Percentiles rank a stretch among this genome's conserved stretches.
Conservation (phyloP, 2,888 invertebrate species). For the Thymelicus lineola region DNA sequence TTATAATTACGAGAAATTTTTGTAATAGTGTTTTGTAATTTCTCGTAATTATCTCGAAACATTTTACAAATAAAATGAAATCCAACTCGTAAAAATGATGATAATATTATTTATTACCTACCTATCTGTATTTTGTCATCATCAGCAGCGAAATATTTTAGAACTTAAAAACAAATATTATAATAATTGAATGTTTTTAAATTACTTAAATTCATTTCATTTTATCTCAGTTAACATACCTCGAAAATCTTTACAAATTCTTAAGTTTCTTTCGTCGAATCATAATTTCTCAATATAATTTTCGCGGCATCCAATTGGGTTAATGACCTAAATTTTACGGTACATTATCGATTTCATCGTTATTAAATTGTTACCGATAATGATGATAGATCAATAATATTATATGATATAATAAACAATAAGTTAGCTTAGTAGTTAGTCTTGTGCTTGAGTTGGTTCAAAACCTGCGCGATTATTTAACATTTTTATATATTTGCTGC, state of each 20-base stretch:
- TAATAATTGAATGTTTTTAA: background rate
- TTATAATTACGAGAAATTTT: no score
- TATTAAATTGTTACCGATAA: background rate
- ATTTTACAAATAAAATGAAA: no score
- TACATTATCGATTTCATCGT: background rate
- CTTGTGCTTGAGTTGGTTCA: no score
- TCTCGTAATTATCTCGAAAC: no score
- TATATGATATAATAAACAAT: conserved; percentile 1
- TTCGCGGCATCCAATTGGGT: background rate
- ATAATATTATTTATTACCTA: no score
- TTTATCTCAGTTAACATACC: background rate
- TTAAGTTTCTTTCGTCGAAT: background rate
- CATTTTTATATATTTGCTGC: no score
- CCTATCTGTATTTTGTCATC: background rate
- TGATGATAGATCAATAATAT: background rate
- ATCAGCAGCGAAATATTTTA: background rate
- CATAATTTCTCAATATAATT: background rate
- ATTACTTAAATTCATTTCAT: background rate
- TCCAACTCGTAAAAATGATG: no score
- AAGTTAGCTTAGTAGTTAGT: background rate
- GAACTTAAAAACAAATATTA: background rate
- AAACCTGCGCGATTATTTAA: no score
- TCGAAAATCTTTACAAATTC: conserved; percentile 2
- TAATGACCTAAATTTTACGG: background rate
- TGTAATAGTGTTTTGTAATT: no score